phyloP scores from a whole-genome alignment of 2,797 vertebrate genomes.

The Protonibea diacanthus region DNA sequence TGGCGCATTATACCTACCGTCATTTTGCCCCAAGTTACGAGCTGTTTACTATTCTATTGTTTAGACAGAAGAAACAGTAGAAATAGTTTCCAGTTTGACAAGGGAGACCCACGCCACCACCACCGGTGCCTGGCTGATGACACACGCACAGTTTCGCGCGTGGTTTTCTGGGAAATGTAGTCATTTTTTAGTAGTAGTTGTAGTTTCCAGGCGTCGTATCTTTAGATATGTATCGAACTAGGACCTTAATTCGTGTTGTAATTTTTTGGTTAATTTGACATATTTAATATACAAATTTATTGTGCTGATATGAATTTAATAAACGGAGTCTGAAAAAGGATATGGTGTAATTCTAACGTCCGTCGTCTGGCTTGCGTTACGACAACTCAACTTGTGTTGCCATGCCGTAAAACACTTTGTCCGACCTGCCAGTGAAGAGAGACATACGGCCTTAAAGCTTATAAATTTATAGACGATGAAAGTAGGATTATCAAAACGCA shows the following conservation, averaged over 20 bases:
- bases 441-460: slow-evolving; percentile 83
- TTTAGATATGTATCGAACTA: neutral
- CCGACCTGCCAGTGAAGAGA: slow-evolving; percentile 82
- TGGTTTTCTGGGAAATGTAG: slow-evolving; percentile 77
- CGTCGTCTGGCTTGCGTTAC: slow-evolving; percentile 39
- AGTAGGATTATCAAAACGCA: slow-evolving; percentile 72
- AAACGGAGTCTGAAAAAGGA: neutral
- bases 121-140: slow-evolving; percentile 76
- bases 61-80: slow-evolving; percentile 18
- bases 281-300: accelerated
- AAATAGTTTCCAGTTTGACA: slow-evolving; percentile 50
- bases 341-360: neutral
- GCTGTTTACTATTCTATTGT: neutral
- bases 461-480: slow-evolving; percentile 85
- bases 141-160: slow-evolving; percentile 24
- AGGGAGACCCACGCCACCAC: slow-evolving; percentile 74
- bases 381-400: slow-evolving; percentile 66
- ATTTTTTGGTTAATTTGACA: accelerated
- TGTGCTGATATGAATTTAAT: neutral
- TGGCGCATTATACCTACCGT: slow-evolving; percentile 65
- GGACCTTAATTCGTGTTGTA: accelerated
- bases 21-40: slow-evolving; percentile 59
- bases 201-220: neutral
- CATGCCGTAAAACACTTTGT: slow-evolving; percentile 79
- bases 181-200: slow-evolving; percentile 1